A percentile compares a stretch with the other conserved stretches of the same genome.
Evolutionary conservation across 37 sponge, comb jelly and placozoan genomes (phyloP).

Genomic region (Spongia lamella): DNA sequence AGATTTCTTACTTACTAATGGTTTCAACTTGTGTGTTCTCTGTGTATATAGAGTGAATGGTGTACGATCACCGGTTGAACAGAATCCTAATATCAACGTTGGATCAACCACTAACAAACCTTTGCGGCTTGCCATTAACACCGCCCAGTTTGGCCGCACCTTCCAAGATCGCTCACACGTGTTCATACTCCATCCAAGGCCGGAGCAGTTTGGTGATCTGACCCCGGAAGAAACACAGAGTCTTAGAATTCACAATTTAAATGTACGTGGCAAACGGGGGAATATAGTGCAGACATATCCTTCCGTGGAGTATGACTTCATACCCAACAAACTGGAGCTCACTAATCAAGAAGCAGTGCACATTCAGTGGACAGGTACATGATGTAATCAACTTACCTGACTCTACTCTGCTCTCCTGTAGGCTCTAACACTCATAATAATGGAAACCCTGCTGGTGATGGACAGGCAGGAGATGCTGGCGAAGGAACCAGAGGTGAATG

Average conservation of each 20-base stretch:
- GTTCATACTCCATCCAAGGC: constrained; percentile 53
- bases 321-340: constrained; percentile 83
- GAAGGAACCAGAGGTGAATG: constrained; percentile 89
- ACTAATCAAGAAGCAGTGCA: constrained; percentile 67
- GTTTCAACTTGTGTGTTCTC: not conserved
- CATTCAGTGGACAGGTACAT: constrained; percentile 94
- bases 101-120: constrained; percentile 84
- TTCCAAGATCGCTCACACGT: constrained; percentile 91
- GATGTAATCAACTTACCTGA: no score
- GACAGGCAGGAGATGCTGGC: constrained; percentile 99
- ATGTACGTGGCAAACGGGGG: constrained; percentile 97
- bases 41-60: constrained; percentile 38
- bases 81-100: constrained; percentile 90
- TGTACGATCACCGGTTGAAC: constrained; percentile 77
- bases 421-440: constrained; percentile 99
- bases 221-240: not conserved
- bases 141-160: constrained; percentile 96
- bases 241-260: constrained; percentile 81
- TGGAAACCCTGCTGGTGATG: constrained; percentile 89
- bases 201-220: no score
- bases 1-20: constrained; percentile 8
- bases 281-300: constrained; percentile 97
- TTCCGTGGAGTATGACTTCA: constrained; percentile 96
- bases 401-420: constrained; percentile 1
- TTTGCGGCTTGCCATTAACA: constrained; percentile 90